Conservation (phyloP, 1,140 invertebrate genomes). For the Drosophila dunni region DNA sequence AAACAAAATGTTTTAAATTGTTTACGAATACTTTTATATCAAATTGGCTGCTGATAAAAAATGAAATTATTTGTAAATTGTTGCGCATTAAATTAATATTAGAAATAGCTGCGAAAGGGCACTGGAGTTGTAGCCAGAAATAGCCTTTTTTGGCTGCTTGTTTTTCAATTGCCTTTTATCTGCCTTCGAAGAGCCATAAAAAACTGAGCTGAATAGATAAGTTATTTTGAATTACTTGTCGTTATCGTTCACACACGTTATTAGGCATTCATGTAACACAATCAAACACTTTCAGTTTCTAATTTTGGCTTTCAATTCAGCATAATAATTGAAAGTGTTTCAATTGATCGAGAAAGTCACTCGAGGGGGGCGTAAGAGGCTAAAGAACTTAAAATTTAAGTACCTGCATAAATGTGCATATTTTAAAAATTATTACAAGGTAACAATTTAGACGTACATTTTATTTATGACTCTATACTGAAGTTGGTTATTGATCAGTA, state of each 20-base stretch:
- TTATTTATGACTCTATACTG: no score
- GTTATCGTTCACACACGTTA: not conserved
- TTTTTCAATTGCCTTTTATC: constrained; percentile 23
- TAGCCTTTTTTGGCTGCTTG: no score
- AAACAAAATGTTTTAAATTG: constrained; percentile 12
- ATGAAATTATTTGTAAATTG: constrained; percentile 4
- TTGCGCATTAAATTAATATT: constrained; percentile 10
- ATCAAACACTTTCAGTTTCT: not conserved
- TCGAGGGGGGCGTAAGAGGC: no score
- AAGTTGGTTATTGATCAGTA: no score
- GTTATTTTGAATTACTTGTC: constrained; percentile 25
- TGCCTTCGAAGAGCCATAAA: not conserved
- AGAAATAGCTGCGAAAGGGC: not conserved
- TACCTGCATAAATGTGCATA: no score
- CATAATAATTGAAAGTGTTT: no score
- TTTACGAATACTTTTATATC: constrained; percentile 13
- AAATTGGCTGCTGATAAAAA: not conserved
- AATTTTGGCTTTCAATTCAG: no score
- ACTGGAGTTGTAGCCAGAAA: no score
- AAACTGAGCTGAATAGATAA: constrained; percentile 2
- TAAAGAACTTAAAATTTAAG: no score
- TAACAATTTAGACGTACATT: no score
- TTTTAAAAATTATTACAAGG: no score
- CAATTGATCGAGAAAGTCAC: no score
- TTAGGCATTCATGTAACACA: constrained; percentile 4